Evolutionary conservation across 2,888 invertebrate species (phyloP).

Genomic region (Pinctada fucata): DNA sequence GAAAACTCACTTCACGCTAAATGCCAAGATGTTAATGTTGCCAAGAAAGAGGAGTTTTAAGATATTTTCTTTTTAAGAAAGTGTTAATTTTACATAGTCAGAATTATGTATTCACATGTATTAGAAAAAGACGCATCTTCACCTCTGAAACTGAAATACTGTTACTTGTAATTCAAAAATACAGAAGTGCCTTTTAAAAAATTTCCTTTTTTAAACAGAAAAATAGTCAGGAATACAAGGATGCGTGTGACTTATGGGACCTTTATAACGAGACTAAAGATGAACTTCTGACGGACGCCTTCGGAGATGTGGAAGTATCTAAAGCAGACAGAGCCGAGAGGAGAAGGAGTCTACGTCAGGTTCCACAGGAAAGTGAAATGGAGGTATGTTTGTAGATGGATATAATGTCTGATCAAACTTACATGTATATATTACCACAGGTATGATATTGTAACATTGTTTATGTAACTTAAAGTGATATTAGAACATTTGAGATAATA

Average conservation of each 20-base stretch:
- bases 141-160: not conserved
- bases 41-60: too few species aligned
- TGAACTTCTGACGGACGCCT: slow-evolving; percentile 77
- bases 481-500: too few species aligned
- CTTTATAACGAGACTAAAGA: slow-evolving; percentile 84
- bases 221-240: slow-evolving; percentile 90
- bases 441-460: too few species aligned
- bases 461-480: too few species aligned
- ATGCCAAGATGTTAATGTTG: too few species aligned
- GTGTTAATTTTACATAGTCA: too few species aligned
- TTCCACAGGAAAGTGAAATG: slow-evolving; percentile 37
- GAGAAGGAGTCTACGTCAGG: slow-evolving; percentile 29
- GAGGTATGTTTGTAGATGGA: not conserved
- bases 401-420: too few species aligned
- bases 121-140: too few species aligned
- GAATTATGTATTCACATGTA: too few species aligned
- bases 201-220: slow-evolving; percentile 79
- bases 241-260: slow-evolving; percentile 92
- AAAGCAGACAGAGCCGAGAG: slow-evolving; percentile 36
- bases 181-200: not conserved
- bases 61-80: too few species aligned
- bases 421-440: too few species aligned
- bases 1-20: too few species aligned
- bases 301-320: slow-evolving; percentile 58
- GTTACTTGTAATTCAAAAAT: not conserved